Conservation (phyloP, 1,140 invertebrate genomes). For the Micrasema minimum region DNA sequence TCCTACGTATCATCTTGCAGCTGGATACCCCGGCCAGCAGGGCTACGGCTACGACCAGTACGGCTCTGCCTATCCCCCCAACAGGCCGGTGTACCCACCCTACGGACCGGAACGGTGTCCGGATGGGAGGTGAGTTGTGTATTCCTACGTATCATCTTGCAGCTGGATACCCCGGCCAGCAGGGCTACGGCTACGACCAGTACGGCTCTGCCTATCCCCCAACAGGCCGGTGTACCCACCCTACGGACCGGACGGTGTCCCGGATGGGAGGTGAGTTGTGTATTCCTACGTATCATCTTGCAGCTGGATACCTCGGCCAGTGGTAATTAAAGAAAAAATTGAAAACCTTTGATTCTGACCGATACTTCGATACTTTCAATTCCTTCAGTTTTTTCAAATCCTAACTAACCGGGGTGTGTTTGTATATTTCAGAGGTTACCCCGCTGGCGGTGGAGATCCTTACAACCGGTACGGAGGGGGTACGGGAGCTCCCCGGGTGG, state of each 20-base stretch:
- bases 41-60: conserved; percentile 72
- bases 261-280: conserved; percentile 73
- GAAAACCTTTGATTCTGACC: too few relatives aligned
- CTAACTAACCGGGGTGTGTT: too few relatives aligned
- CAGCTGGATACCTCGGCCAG: too few relatives aligned
- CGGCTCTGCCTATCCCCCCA: conserved; percentile 75
- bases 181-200: conserved; percentile 71
- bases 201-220: conserved; percentile 74
- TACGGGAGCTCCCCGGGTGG: conserved; percentile 56
- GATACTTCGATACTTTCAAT: too few relatives aligned
- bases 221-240: conserved; percentile 78
- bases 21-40: conserved; percentile 65
- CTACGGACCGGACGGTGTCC: conserved; percentile 77
- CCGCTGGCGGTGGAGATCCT: conserved; percentile 40
- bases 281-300: too few relatives aligned
- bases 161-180: conserved; percentile 66
- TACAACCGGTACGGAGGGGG: conserved; percentile 65
- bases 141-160: too few relatives aligned
- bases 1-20: too few relatives aligned
- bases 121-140: conserved; percentile 75
- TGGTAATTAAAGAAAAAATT: too few relatives aligned
- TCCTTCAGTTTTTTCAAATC: too few relatives aligned
- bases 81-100: conserved; percentile 77
- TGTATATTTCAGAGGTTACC: conserved; percentile 45
- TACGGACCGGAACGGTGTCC: conserved; percentile 76